Conservation (phyloP, 1,140 invertebrate genomes). For the Bombus breviceps region DNA sequence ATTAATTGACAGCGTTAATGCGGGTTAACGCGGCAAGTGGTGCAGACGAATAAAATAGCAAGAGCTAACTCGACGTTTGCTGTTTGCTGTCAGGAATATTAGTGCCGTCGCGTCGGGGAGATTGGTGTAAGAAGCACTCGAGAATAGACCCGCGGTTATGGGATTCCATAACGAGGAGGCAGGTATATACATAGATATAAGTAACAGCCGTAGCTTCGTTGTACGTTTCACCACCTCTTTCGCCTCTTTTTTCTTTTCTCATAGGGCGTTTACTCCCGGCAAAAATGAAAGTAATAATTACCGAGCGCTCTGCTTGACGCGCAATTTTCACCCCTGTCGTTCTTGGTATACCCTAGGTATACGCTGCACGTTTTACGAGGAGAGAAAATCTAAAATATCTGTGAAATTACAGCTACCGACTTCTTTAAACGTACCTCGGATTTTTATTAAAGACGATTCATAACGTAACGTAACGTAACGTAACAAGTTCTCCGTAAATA, state of each 20-base stretch:
- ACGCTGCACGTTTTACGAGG: constrained; percentile 23
- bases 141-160: constrained; percentile 66
- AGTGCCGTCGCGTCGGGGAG: constrained; percentile 52
- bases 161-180: constrained; percentile 60
- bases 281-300: constrained; percentile 62
- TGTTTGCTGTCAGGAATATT: constrained; percentile 68
- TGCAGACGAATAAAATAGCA: constrained; percentile 19
- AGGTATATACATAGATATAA: constrained; percentile 50
- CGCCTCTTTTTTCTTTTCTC: background rate
- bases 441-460: background rate
- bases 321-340: constrained; percentile 34
- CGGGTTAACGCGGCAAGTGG: constrained; percentile 42
- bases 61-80: constrained; percentile 54
- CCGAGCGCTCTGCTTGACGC: constrained; percentile 36
- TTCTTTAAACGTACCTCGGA: background rate
- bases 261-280: constrained; percentile 20
- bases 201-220: constrained; percentile 61
- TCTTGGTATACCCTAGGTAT: constrained; percentile 1
- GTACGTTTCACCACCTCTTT: constrained; percentile 18
- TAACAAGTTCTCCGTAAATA: background rate
- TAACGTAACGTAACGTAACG: background rate
- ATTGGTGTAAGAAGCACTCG: constrained; percentile 64
- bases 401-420: constrained; percentile 3
- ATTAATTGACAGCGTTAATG: constrained; percentile 4
- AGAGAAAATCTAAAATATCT: constrained; percentile 45